Base-by-base conservation (phyloP, 1,140 invertebrate species). In the Leptestheria dahalacensis region DNA sequence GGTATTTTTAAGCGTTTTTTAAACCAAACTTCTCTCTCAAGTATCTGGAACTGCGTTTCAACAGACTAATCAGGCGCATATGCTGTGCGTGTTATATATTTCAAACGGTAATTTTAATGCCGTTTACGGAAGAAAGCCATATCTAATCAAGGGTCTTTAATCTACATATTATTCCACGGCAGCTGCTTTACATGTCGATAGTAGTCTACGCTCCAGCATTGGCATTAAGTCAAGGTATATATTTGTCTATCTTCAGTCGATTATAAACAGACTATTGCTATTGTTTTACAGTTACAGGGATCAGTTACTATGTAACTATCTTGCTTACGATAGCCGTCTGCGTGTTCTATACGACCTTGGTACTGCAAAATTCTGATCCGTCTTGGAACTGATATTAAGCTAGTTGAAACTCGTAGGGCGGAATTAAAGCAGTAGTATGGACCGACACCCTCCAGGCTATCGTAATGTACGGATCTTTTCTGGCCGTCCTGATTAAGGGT, bases 351-450 rank as follows among this genome's bases (percentile, higher is more conserved):
- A 91, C 91, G 0, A 85, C 88, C 3, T 78, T 92, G 66, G 88
- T 90, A 77, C n/a, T n/a, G n/a, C n/a, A n/a, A n/a, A n/a, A n/a
- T n/a, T n/a, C n/a, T n/a, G 15, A 15, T 41, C 6, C 33, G 15
- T 41, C 15, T 41, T 9, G 15, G 6, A 41, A 41, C 33, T 41
- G 6, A 41, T 41, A 6, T 41, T 9, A 15, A 41, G 6, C 6
- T 9, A 41, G 6, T 41, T 41, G 33, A 41, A 15, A 15, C 33
- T 41, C 15, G 65, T 70, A 92, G 79, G 91, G 92, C 46, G 92
- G 92, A 1, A 88, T 96, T 80, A 94, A 94, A 73, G 91, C 91
- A 3, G 91, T 95, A 0, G 82, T 96, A 63, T 91, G 91, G 77
- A 91, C 91, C 0, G 92, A 96, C 70, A 83, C 88, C 0, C 85